Evolutionary conservation across 2,888 invertebrate species (phyloP).

Genomic region (Orchesellides sinensis): DNA sequence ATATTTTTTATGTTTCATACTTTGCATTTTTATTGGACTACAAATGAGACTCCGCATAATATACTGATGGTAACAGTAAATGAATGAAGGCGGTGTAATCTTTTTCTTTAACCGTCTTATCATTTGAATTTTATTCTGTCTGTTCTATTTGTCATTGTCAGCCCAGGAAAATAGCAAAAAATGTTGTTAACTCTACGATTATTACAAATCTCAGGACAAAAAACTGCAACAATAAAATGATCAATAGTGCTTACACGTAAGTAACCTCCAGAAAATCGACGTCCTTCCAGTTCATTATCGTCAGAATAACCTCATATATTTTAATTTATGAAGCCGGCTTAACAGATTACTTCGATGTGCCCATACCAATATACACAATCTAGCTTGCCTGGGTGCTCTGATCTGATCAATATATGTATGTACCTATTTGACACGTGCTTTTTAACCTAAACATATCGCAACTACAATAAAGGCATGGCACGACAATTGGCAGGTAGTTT

Average conservation of each 20-base stretch:
- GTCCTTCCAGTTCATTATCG: conserved; percentile 59
- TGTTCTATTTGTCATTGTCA: conserved; percentile 21
- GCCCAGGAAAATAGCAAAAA: not conserved
- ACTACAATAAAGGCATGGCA: not conserved
- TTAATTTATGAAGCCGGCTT: not conserved
- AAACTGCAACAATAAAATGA: conserved; percentile 27
- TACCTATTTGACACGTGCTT: conserved; percentile 36
- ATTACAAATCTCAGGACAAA: conserved; percentile 19
- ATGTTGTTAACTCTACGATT: not conserved
- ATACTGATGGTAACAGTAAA: not conserved
- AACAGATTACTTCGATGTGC: not conserved
- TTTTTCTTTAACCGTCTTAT: not conserved
- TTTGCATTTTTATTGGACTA: not conserved
- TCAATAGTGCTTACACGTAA: not conserved
- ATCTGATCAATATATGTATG: not conserved
- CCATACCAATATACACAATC: too few species aligned
- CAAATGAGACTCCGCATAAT: not conserved
- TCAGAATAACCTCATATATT: not conserved
- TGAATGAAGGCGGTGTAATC: not conserved
- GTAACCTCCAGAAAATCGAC: conserved; percentile 32
- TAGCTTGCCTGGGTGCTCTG: too few species aligned
- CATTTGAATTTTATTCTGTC: not conserved
- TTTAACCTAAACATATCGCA: not conserved
- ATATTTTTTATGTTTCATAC: not conserved
- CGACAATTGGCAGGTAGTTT: too few species aligned